phyloP scores from a whole-genome alignment of 2,888 invertebrate genomes.

The Scaptomyza cyrtandrae region DNA sequence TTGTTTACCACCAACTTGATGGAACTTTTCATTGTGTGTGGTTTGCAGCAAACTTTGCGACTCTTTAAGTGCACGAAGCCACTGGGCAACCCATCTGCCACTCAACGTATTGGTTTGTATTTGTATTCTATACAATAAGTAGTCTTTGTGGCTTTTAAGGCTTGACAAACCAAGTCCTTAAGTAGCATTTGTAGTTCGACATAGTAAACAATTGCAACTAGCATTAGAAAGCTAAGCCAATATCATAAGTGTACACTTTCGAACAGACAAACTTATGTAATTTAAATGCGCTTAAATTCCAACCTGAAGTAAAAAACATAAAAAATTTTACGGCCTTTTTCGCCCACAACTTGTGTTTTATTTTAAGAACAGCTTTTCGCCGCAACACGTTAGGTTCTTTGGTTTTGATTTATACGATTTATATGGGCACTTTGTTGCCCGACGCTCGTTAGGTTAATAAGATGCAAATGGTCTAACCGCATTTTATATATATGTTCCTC shows the following conservation, averaged over 20 bases:
- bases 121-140: conserved; percentile 15
- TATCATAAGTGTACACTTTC: conserved; percentile 3
- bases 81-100: conserved; percentile 26
- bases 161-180: conserved; percentile 37
- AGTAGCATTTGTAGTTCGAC: conserved; percentile 50
- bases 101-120: conserved; percentile 41
- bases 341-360: background rate
- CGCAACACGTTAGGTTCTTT: background rate
- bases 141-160: conserved; percentile 39
- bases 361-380: background rate
- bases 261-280: background rate
- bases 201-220: conserved; percentile 33
- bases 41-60: conserved; percentile 50
- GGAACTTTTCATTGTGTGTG: conserved; percentile 54
- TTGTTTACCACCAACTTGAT: conserved; percentile 43
- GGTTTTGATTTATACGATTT: background rate
- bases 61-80: conserved; percentile 20
- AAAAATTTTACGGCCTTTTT: background rate
- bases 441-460: conserved; percentile 26
- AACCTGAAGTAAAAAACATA: background rate
- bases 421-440: conserved; percentile 1
- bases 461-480: conserved; percentile 30
- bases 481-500: conserved; percentile 16
- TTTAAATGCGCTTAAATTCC: background rate
- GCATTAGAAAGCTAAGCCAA: conserved; percentile 21